These are phyloP conservation scores for Podarcis muralis DNA, from an alignment of 2,113 vertebrate genomes.

Conservation along the genomic window DNA sequence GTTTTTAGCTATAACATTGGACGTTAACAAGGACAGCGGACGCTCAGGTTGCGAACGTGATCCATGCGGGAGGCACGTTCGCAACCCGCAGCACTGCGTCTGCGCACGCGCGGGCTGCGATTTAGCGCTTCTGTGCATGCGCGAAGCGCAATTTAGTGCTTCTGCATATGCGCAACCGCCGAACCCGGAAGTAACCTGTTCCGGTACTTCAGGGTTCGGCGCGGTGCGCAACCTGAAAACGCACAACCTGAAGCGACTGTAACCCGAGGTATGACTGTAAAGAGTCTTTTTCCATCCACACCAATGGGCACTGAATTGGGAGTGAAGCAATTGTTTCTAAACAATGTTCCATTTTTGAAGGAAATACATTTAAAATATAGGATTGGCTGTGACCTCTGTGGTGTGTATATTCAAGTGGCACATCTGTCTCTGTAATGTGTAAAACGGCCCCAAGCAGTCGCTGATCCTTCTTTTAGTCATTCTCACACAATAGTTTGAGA, in stretches of 20 bases:
- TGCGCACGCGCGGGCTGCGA: too few species aligned
- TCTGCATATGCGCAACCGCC: too few species aligned
- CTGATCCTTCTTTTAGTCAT: not conserved
- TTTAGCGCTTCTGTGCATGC: too few species aligned
- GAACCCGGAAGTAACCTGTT: too few species aligned
- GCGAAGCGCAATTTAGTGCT: too few species aligned
- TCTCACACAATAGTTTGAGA: not conserved
- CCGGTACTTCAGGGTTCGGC: too few species aligned
- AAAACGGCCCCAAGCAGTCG: not conserved
- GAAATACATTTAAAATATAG: not conserved
- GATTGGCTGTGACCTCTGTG: not conserved
- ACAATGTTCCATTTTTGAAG: not conserved
- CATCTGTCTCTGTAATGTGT: not conserved
- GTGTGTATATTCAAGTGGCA: not conserved
- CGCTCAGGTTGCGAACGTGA: too few species aligned
- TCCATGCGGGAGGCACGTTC: too few species aligned
- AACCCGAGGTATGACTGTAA: not conserved
- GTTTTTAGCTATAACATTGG: not conserved
- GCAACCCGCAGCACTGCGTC: too few species aligned
- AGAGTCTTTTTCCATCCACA: not conserved
- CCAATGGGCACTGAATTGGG: not conserved
- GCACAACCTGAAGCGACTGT: too few species aligned
- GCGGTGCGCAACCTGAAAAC: too few species aligned
- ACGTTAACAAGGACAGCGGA: not conserved
- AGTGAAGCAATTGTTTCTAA: constrained; percentile 7